Evolutionary conservation across 2,888 invertebrate genomes (phyloP).

Genomic region (Perdita meconis): DNA sequence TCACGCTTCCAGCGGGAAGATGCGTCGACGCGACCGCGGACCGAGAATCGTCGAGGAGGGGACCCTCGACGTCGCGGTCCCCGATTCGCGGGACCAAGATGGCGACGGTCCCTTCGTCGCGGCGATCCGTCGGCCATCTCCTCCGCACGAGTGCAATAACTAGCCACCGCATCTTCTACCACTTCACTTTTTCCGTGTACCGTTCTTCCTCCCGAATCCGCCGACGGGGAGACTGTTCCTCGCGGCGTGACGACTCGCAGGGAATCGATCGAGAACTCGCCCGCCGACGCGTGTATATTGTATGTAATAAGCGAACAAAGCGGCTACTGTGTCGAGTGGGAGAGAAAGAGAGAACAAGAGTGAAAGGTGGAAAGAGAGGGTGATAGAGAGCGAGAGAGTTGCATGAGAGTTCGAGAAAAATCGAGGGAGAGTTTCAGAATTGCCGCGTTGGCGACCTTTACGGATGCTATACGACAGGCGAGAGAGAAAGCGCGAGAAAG

Average conservation of each 20-base stretch:
- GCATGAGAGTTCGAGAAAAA: background rate
- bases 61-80: too few relatives aligned
- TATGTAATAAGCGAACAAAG: constrained; percentile 65
- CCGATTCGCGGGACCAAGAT: too few relatives aligned
- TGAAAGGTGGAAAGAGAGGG: background rate
- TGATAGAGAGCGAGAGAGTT: background rate
- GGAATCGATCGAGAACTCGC: constrained; percentile 55
- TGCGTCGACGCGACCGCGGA: background rate
- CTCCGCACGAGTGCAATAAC: constrained; percentile 73
- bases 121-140: too few relatives aligned
- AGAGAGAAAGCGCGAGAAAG: too few relatives aligned
- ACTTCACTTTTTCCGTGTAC: constrained; percentile 44
- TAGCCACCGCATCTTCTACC: constrained; percentile 37
- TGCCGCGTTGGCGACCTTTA: too few relatives aligned
- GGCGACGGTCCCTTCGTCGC: too few relatives aligned
- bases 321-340: constrained; percentile 45
- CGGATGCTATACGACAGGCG: too few relatives aligned
- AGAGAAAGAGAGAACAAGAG: background rate
- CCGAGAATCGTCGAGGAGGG: constrained; percentile 14
- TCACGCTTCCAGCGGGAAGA: constrained; percentile 44
- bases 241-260: background rate
- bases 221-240: too few relatives aligned
- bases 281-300: constrained; percentile 51
- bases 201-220: constrained; percentile 7
- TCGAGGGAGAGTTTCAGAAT: too few relatives aligned